Percentiles rank a stretch among this genome's conserved stretches.
Evolutionary conservation across 2,797 vertebrate species (phyloP).

Genomic region (Pteropus rufus): DNA sequence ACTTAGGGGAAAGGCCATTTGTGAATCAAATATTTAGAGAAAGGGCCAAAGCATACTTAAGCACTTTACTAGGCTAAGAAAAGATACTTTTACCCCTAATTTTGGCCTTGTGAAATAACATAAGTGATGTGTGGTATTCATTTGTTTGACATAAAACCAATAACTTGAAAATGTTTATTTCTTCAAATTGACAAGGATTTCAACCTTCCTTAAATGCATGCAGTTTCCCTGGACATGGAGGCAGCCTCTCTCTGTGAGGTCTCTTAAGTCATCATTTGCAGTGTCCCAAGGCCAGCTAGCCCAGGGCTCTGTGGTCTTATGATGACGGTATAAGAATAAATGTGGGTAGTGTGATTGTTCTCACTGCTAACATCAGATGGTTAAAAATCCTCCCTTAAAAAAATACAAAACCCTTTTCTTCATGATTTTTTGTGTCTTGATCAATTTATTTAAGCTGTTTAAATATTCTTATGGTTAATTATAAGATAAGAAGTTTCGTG

Average conservation of each 20-base stretch:
- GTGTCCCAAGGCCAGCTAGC: not conserved
- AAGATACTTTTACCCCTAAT: not conserved
- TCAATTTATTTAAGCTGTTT: not conserved
- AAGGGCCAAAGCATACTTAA: not conserved
- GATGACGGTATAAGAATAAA: accelerated
- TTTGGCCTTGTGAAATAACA: not conserved
- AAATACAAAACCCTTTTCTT: not conserved
- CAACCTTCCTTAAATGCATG: not conserved
- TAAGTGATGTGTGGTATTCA: not conserved
- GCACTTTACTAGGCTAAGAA: not conserved
- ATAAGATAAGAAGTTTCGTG: accelerated
- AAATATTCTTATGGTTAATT: not conserved
- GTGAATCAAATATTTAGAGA: conserved; percentile 24
- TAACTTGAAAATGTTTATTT: not conserved
- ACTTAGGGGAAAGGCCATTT: conserved; percentile 34
- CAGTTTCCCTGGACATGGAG: not conserved
- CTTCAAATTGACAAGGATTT: not conserved
- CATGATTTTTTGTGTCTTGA: accelerated
- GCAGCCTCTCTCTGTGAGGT: not conserved
- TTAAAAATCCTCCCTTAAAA: not conserved
- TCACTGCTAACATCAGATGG: not conserved
- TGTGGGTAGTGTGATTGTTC: accelerated
- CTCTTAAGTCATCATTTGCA: not conserved
- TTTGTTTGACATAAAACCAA: not conserved
- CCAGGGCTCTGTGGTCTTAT: no score